phyloP scores from a whole-genome alignment of 2,888 invertebrate species.

The Mesorhabditis sp. region DNA sequence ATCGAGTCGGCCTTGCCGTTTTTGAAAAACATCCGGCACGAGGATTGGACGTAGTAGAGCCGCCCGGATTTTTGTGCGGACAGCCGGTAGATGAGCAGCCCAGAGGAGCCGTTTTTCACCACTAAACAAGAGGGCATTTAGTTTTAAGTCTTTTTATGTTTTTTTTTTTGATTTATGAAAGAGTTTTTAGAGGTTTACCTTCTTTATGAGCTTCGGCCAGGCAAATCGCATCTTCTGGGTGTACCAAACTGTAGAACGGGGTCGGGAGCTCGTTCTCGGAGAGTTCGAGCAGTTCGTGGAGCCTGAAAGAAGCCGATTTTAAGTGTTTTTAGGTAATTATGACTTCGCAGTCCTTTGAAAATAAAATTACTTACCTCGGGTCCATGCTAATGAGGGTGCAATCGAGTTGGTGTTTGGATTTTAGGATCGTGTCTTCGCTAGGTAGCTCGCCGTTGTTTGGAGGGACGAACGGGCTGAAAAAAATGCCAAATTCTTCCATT shows the following conservation, averaged over 20 bases:
- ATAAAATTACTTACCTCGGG: conserved; percentile 24
- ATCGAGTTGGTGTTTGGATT: conserved; percentile 97
- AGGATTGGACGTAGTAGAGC: conserved; percentile 97
- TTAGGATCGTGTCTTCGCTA: conserved; percentile 98
- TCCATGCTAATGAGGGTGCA: conserved; percentile 62
- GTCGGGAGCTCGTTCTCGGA: conserved; percentile 37
- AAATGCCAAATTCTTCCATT: not conserved
- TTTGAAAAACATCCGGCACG: conserved; percentile 93
- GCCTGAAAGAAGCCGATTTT: conserved; percentile 20
- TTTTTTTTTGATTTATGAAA: not conserved
- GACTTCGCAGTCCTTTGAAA: no score
- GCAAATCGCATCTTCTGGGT: conserved; percentile 93
- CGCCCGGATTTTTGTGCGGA: conserved; percentile 68
- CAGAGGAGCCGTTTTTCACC: conserved; percentile 95
- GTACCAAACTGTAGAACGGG: conserved; percentile 80
- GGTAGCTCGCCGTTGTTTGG: conserved; percentile 86
- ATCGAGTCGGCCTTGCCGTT: conserved; percentile 99
- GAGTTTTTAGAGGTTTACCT: conserved; percentile 58
- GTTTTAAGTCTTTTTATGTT: not conserved
- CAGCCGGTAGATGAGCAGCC: conserved; percentile 96
- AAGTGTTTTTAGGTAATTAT: no score
- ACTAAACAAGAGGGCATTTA: conserved; percentile 68
- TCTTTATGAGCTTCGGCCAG: conserved; percentile 98
- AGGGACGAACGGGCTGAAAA: conserved; percentile 80
- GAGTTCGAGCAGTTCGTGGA: conserved; percentile 50